A percentile compares a stretch with the other conserved stretches of the same genome.
Evolutionary conservation across 1,140 invertebrate species (phyloP).

Genomic region (Heliconius eleuchia): DNA sequence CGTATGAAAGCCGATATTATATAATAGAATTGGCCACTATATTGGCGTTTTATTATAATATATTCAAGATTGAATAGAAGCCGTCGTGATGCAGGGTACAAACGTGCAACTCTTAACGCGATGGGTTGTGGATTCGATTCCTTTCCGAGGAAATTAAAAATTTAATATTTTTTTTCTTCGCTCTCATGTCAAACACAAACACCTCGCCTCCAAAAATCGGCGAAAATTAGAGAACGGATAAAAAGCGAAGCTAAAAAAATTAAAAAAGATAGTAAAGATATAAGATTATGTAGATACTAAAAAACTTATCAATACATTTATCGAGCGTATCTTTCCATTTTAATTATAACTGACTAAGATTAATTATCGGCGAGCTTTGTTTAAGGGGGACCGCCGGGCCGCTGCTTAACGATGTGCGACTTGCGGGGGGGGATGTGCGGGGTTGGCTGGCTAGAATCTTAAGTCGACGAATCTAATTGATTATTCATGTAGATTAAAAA

Average conservation of each 20-base stretch:
- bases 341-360: background rate
- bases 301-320: background rate
- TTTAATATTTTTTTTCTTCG: too few species aligned
- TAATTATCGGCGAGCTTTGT: background rate
- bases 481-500: background rate
- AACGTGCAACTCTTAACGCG: background rate
- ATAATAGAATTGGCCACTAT: background rate
- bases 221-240: too few species aligned
- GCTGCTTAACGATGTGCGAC: conserved; percentile 6
- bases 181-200: too few species aligned
- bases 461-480: background rate
- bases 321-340: conserved; percentile 8
- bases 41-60: background rate
- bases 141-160: too few species aligned
- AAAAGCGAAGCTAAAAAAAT: too few species aligned
- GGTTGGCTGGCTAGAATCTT: background rate
- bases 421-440: background rate
- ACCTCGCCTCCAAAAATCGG: too few species aligned
- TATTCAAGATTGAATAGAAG: background rate
- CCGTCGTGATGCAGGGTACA: too few species aligned
- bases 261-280: too few species aligned
- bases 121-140: too few species aligned
- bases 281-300: background rate
- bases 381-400: background rate
- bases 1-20: conserved; percentile 10